phyloP scores from a whole-genome alignment of 2,888 invertebrate genomes.

The Pristionchus entomophagus region DNA sequence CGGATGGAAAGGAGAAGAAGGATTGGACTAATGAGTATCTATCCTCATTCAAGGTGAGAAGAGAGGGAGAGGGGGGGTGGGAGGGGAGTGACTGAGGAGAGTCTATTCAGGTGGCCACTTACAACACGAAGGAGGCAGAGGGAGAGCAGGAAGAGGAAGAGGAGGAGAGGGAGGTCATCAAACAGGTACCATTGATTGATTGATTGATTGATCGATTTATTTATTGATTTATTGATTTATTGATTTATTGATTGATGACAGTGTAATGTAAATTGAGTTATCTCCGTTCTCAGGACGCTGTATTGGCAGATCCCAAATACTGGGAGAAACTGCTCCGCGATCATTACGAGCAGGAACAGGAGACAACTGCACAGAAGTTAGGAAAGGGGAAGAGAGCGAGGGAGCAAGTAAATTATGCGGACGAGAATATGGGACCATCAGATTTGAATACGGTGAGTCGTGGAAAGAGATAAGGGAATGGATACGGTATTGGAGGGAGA shows the following conservation, averaged over 20 bases:
- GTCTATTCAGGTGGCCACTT: conserved; percentile 83
- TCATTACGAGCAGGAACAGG: conserved; percentile 99
- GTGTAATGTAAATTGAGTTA: too few species aligned
- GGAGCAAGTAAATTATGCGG: conserved; percentile 75
- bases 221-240: not conserved
- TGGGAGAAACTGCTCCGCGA: conserved; percentile 98
- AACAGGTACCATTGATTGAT: conserved; percentile 34
- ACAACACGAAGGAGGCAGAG: conserved; percentile 83
- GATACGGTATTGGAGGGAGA: conserved; percentile 43
- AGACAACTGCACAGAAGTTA: conserved; percentile 81
- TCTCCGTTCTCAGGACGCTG: conserved; percentile 81
- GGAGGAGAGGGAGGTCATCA: conserved; percentile 53
- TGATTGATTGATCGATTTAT: not conserved
- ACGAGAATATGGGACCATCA: conserved; percentile 70
- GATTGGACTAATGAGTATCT: conserved; percentile 98
- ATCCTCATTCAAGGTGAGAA: conserved; percentile 86
- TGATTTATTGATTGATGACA: conserved; percentile 83
- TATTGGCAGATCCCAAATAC: conserved; percentile 98
- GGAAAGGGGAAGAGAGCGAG: conserved; percentile 91
- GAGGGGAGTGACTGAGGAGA: not conserved
- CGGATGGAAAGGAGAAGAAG: conserved; percentile 77
- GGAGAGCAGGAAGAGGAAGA: conserved; percentile 89
- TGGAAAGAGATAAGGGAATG: not conserved
- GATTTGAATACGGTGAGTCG: conserved; percentile 64
- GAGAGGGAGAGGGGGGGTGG: not conserved